Evolutionary conservation across 2,113 vertebrate genomes (phyloP).

Genomic region (Anguilla japonica): DNA sequence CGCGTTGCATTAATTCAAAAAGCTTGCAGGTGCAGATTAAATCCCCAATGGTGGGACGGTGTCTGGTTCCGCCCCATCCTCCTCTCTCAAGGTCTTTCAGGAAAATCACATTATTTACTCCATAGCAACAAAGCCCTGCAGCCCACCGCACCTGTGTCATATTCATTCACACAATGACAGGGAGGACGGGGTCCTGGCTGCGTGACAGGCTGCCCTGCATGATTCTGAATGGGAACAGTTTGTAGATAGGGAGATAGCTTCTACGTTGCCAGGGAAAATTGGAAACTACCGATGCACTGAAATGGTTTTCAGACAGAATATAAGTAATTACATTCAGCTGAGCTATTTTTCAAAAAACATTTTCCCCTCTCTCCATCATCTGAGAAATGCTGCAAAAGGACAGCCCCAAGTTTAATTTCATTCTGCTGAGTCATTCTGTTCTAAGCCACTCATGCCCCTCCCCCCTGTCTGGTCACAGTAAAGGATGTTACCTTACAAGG

Average conservation of each 20-base stretch:
- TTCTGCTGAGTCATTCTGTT: not conserved
- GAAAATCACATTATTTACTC: slow-evolving; percentile 25
- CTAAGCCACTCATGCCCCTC: not conserved
- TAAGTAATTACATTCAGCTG: slow-evolving; percentile 9
- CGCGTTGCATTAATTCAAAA: not conserved
- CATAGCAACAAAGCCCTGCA: slow-evolving; percentile 1
- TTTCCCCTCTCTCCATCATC: not conserved
- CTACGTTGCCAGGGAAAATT: not conserved
- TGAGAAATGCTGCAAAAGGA: not conserved
- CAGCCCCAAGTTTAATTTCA: not conserved
- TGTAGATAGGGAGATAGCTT: not conserved
- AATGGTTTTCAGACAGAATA: not conserved
- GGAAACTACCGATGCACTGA: not conserved
- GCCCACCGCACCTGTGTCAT: not conserved
- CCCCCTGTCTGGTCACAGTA: slow-evolving; percentile 67
- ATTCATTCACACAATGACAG: slow-evolving; percentile 22
- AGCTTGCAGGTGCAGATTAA: slow-evolving; percentile 9
- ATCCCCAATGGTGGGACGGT: slow-evolving; percentile 4
- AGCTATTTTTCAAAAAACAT: not conserved
- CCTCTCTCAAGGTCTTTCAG: slow-evolving; percentile 20
- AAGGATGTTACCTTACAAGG: slow-evolving; percentile 91
- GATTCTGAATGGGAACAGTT: not conserved
- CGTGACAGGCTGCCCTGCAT: not conserved
- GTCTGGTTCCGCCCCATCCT: not conserved
- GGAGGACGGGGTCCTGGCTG: not conserved